Base-by-base conservation (phyloP, 2,888 invertebrate species). In the Liopterus haemorrhoidalis region DNA sequence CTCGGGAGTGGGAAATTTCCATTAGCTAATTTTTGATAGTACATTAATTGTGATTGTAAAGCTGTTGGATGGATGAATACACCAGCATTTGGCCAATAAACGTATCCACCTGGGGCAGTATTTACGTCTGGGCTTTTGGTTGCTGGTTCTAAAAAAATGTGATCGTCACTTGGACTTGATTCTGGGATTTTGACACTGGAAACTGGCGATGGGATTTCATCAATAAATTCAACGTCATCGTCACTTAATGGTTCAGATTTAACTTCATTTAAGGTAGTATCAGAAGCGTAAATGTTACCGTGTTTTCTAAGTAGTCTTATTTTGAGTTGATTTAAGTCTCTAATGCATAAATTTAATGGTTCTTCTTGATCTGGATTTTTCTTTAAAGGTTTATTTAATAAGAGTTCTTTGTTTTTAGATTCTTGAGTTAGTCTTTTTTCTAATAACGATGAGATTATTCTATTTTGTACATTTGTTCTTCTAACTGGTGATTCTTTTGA, bases 301-400 rank as follows among this genome's bases (percentile, higher is more conserved):
- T 77, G 75, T 51, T 78, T 79, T 55, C 76, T 71, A 39, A 77
- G 68, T 22, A 82, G 70, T 52, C 80, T 73, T 52, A 82, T 76
- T 58, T 82, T 82, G 16, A 82, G 63, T 50, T 81, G 80, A 56
- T 78, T 79, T 36, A 81, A 72, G 60, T 90, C 90, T 39, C 87
- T 71, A 45, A 90, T 76, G 61, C 90, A 91, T 3, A 91, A 73
- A 67, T 91, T 91, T 4, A 91, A 68, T 0, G 90, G 90, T 59
- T 89, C 86, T 37, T 84, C 81, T 54, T 76, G 74, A 41, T 73
- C 69, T 5, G 47, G 47, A 15, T 46, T 49, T 11, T 64, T 65
- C 14, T 65, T 62, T 41, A 69, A 65, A 22, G 67, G 11, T 58
- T 2, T 66, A 65, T 2, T 68, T 69, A 0, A 68, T 65, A 9